Evolutionary conservation across 2,113 vertebrate genomes (phyloP).

Genomic region (Ariopsis seemanni): DNA sequence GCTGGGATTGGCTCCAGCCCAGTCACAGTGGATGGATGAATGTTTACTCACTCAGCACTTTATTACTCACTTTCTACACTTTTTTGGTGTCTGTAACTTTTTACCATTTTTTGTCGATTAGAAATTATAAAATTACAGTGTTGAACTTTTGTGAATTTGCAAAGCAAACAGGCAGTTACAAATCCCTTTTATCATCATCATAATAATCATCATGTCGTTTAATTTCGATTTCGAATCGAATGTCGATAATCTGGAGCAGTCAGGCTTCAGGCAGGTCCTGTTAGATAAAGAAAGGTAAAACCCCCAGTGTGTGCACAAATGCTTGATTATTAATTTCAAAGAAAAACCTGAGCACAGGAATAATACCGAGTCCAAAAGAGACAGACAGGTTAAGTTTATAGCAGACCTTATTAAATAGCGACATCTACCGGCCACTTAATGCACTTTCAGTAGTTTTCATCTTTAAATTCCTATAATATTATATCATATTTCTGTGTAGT

Average conservation of each 20-base stretch:
- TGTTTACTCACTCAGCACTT: no score
- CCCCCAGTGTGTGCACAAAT: background rate
- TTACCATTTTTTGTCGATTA: no score
- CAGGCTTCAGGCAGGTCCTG: background rate
- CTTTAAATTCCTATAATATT: background rate
- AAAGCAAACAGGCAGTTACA: no score
- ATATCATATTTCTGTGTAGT: no score
- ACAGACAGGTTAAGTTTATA: background rate
- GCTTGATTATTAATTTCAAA: background rate
- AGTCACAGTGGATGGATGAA: no score
- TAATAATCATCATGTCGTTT: background rate
- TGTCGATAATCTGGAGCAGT: no score
- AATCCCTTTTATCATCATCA: no score
- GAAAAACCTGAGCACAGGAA: background rate
- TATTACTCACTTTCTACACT: no score
- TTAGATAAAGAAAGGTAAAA: background rate
- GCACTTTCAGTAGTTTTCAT: background rate
- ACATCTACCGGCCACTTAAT: background rate
- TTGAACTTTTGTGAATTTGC: no score
- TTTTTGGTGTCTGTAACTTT: no score
- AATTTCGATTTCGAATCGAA: background rate
- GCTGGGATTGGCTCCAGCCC: no score
- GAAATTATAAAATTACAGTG: no score
- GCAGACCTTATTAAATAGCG: background rate
- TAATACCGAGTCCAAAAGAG: background rate